These are phyloP conservation scores for Octopus bimaculoides DNA, from an alignment of 1,140 invertebrate species.

Conservation along the genomic window DNA sequence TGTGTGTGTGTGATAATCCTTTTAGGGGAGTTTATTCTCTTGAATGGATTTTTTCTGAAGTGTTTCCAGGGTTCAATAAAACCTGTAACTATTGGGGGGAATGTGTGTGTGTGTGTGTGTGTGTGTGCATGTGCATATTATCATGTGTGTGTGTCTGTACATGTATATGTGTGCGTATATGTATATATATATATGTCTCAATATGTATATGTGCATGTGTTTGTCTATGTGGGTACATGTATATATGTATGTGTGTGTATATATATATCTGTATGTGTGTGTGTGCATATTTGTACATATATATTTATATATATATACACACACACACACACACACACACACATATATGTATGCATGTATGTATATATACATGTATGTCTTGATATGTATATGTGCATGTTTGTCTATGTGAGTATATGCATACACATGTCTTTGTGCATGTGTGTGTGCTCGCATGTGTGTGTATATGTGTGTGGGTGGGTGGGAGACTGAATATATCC, in stretches of 20 bases:
- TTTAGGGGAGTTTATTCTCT: no score
- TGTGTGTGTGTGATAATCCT: no score
- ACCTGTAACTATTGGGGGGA: no score
- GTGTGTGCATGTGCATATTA: background rate
- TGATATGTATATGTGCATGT: background rate
- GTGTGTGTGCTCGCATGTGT: background rate
- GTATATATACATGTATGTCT: background rate
- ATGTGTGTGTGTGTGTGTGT: background rate
- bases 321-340: background rate
- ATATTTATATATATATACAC: slow-evolving; percentile 7
- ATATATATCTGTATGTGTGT: background rate
- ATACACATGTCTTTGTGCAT: background rate
- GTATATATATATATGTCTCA: background rate
- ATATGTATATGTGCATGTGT: background rate
- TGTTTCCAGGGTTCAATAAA: no score
- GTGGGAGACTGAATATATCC: background rate
- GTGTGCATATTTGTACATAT: background rate
- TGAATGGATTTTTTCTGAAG: no score
- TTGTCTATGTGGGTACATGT: background rate
- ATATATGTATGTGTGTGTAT: background rate
- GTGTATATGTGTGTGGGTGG: background rate
- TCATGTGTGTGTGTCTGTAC: background rate
- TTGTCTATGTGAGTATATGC: background rate
- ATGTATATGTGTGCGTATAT: background rate
- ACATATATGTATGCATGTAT: background rate